Evolutionary conservation across 2,113 vertebrate species (phyloP).

Genomic region (Sitta europaea): DNA sequence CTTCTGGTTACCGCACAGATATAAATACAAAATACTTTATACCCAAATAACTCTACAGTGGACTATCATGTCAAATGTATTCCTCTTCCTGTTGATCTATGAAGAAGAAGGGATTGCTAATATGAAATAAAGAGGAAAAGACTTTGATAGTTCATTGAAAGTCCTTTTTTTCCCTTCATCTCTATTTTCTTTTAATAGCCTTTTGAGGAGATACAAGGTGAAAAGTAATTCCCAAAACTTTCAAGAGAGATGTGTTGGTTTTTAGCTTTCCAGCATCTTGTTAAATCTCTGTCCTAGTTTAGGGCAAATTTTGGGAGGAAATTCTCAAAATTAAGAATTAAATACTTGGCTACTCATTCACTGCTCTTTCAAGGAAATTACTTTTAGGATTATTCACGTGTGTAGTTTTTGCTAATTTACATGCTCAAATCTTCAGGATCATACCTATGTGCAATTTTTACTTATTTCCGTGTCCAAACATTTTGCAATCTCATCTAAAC

Average conservation of each 20-base stretch:
- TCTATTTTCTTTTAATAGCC: neutral
- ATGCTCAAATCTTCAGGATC: neutral
- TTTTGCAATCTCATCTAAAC: slow-evolving; percentile 36
- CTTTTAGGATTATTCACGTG: neutral
- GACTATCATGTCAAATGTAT: neutral
- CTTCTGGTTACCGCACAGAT: neutral
- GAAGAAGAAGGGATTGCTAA: neutral
- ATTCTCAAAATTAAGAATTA: neutral
- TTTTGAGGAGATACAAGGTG: neutral
- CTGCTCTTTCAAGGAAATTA: slow-evolving; percentile 31
- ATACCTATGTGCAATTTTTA: neutral
- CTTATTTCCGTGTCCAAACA: slow-evolving; percentile 3
- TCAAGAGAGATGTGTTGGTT: neutral
- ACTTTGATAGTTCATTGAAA: neutral
- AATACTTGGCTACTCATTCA: neutral
- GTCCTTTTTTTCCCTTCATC: fast-evolving
- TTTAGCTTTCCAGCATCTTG: neutral
- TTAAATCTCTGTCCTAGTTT: neutral
- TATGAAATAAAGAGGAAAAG: neutral
- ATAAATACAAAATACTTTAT: neutral
- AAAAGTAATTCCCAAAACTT: neutral
- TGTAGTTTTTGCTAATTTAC: neutral
- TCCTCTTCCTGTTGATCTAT: neutral
- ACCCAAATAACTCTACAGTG: neutral
- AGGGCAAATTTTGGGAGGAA: neutral